Evolutionary conservation across 2,888 invertebrate genomes (phyloP).

Genomic region (Zhuqinia jingwanae): DNA sequence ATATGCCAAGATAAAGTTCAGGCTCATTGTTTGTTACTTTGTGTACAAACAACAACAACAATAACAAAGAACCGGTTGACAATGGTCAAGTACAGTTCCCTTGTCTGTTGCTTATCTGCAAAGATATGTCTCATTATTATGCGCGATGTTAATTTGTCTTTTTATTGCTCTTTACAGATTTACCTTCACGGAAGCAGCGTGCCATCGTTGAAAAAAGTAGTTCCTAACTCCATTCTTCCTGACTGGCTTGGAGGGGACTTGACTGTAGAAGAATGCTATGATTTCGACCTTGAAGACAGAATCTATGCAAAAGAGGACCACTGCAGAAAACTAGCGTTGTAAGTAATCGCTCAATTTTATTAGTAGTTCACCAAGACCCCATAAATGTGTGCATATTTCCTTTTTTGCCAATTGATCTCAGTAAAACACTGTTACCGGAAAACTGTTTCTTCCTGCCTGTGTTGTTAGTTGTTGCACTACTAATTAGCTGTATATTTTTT

Average conservation of each 20-base stretch:
- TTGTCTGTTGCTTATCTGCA: neutral
- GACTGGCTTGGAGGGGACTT: conserved; percentile 56
- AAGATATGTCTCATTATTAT: neutral
- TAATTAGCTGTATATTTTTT: conserved; percentile 8
- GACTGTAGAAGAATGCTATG: conserved; percentile 47
- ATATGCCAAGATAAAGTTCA: too few relatives aligned
- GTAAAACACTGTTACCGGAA: neutral
- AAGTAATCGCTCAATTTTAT: conserved; percentile 12
- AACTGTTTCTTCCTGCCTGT: conserved; percentile 15
- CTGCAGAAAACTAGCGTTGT: conserved; percentile 55
- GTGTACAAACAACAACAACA: neutral
- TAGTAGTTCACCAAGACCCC: too few relatives aligned
- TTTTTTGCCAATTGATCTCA: neutral
- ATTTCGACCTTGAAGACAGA: conserved; percentile 50
- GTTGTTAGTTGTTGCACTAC: neutral
- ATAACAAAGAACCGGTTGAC: conserved; percentile 14
- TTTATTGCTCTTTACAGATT: conserved; percentile 45
- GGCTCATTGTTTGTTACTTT: too few relatives aligned
- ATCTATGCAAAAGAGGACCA: conserved; percentile 47
- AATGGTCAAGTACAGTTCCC: neutral
- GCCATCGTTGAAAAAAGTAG: conserved; percentile 12
- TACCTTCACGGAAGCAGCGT: conserved; percentile 56
- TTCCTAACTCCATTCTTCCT: conserved; percentile 61
- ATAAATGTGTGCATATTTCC: too few relatives aligned
- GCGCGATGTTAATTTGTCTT: neutral